These are phyloP conservation scores for Leontopithecus rosalia DNA, from an alignment of 2,797 vertebrate species.

Conservation along the genomic window DNA sequence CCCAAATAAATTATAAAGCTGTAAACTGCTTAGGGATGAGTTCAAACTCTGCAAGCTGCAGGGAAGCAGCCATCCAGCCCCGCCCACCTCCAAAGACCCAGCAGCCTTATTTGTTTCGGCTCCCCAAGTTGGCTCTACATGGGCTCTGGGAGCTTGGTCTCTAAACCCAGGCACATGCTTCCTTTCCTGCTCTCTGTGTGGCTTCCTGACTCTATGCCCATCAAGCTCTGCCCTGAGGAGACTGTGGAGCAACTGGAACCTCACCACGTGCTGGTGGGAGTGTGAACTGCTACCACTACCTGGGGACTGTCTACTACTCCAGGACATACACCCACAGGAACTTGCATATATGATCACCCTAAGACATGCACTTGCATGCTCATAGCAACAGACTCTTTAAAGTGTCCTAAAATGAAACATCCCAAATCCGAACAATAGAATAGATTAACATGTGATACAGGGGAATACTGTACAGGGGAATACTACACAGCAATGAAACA, in stretches of 20 bases:
- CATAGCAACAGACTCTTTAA: neutral
- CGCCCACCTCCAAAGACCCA: neutral
- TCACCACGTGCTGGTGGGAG: too few relatives aligned
- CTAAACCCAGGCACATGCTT: accelerated
- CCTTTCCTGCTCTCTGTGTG: accelerated
- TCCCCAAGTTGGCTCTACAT: neutral
- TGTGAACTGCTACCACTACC: neutral
- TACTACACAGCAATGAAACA: neutral
- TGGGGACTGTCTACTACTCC: neutral
- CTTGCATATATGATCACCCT: too few relatives aligned
- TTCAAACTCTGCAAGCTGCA: neutral
- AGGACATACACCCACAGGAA: neutral
- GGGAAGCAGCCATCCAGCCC: neutral
- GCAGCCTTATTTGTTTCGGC: neutral
- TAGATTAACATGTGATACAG: accelerated
- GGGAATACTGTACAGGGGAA: neutral
- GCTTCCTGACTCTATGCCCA: neutral
- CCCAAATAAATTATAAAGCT: neutral
- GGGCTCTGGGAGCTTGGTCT: neutral
- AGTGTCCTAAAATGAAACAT: neutral
- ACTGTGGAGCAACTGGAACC: neutral
- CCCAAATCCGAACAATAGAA: neutral
- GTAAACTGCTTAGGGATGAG: neutral
- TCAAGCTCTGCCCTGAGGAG: accelerated
- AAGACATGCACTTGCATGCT: neutral